Conservation (phyloP, 2,888 invertebrate species). For the Apodemia zela region DNA sequence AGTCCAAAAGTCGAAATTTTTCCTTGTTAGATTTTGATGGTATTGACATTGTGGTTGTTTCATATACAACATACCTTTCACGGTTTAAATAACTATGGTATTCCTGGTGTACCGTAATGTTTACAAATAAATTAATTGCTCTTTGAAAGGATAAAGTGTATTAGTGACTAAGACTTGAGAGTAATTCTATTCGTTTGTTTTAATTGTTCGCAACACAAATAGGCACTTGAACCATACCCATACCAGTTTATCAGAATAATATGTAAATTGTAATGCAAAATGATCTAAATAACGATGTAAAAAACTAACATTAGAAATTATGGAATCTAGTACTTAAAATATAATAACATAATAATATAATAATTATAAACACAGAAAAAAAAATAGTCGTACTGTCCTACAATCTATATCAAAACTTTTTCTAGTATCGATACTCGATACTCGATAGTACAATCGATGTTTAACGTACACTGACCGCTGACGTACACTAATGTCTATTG, state of each 20-base stretch:
- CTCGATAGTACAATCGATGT: too few species aligned
- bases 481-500: too few species aligned
- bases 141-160: neutral
- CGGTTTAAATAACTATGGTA: conserved; percentile 19
- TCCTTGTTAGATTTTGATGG: conserved; percentile 79
- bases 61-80: conserved; percentile 55
- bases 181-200: neutral
- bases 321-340: too few species aligned
- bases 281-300: too few species aligned
- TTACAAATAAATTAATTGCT: conserved; percentile 7
- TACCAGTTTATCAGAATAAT: neutral
- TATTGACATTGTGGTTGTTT: conserved; percentile 56
- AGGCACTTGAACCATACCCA: neutral
- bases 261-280: neutral
- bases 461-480: too few species aligned
- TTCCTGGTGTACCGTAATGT: neutral
- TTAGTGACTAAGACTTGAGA: too few species aligned
- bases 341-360: too few species aligned
- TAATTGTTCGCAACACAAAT: neutral
- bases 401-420: too few species aligned
- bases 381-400: too few species aligned
- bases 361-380: too few species aligned
- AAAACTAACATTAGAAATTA: too few species aligned
- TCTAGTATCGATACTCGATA: too few species aligned
- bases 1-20: conserved; percentile 82